Evolutionary conservation across 2,113 vertebrate species (phyloP), one percentile per base, ranked within the genome.

Genomic region (Melanerpes formicivorus): DNA sequence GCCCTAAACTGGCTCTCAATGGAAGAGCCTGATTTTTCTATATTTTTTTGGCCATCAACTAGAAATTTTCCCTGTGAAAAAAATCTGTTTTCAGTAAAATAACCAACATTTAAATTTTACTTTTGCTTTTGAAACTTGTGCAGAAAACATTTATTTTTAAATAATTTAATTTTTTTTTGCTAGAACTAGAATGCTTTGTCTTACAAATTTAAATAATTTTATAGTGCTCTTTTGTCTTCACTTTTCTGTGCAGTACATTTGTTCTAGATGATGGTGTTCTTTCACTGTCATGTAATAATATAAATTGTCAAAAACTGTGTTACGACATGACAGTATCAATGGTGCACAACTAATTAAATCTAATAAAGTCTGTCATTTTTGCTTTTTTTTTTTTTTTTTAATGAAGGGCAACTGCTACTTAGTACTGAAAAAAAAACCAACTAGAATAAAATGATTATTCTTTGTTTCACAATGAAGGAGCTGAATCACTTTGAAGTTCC

Each of bases 301-400:
- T 77, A 83, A 87, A 83, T 85, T 80, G 52, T 80, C 75, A 85
- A 95, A 95, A 92, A 56, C 42, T 63, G 8, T 59, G 11, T 92
- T 89, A 84, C 77, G 26, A 66, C 71, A 87, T 89, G 71, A 84
- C 67, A 80, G 55, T 87, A 62, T 67, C 71, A 90, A 63, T 66
- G 55, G 42, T 77, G 79, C 87, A 83, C 46, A 91, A 60, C 75
- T 82, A 90, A 92, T 93, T 92, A 91, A 82, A 84, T 74, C 60
- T 77, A 87, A 80, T 85, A 77, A 90, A 87, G 4, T 50, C 63
- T 93, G 87, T 79, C 15, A 50, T 67, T 88, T 94, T 83, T 46
- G 19, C 12, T 15, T 79, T 21, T 29, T 29, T 50, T 42, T n/a
- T n/a, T 62, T 55, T 72, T 50, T 42, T 34, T 50, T 56, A 70